A percentile compares a stretch with the other conserved stretches of the same genome.
Evolutionary conservation across 1,140 invertebrate species (phyloP).

Genomic region (Phymorhynchus buccinoides): DNA sequence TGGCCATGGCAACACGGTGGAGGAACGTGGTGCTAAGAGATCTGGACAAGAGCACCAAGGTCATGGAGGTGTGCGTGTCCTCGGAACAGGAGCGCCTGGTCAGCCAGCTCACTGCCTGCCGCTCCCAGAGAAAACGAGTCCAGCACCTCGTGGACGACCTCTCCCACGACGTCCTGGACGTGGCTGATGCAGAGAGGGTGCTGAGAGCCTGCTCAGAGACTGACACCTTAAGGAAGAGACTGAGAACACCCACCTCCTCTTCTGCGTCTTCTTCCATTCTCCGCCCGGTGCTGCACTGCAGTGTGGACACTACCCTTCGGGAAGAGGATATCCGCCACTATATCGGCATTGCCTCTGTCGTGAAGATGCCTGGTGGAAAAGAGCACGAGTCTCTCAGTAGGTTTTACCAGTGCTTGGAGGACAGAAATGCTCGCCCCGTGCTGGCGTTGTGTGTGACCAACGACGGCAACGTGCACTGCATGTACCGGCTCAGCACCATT

Average conservation of each 20-base stretch:
- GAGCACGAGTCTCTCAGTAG: background rate
- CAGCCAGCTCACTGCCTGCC: background rate
- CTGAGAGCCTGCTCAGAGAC: background rate
- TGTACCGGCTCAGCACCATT: background rate
- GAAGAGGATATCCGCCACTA: constrained; percentile 23
- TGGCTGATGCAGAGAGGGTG: constrained; percentile 20
- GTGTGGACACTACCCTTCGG: background rate
- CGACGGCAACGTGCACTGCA: background rate
- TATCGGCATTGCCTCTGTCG: background rate
- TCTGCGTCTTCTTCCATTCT: background rate
- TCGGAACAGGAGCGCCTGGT: background rate
- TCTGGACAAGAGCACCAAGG: background rate
- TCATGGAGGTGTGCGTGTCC: background rate
- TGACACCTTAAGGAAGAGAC: background rate
- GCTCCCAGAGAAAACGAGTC: background rate
- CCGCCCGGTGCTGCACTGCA: constrained; percentile 5
- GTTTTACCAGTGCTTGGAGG: background rate
- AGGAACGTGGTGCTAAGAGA: background rate
- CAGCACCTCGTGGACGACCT: background rate
- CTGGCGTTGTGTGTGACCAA: background rate
- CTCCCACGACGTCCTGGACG: background rate
- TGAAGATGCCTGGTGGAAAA: background rate
- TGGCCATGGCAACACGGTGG: background rate
- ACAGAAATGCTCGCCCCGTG: background rate
- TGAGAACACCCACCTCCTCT: background rate